Base-by-base conservation (phyloP, 1,140 invertebrate species). In the Pomacea maculata region DNA sequence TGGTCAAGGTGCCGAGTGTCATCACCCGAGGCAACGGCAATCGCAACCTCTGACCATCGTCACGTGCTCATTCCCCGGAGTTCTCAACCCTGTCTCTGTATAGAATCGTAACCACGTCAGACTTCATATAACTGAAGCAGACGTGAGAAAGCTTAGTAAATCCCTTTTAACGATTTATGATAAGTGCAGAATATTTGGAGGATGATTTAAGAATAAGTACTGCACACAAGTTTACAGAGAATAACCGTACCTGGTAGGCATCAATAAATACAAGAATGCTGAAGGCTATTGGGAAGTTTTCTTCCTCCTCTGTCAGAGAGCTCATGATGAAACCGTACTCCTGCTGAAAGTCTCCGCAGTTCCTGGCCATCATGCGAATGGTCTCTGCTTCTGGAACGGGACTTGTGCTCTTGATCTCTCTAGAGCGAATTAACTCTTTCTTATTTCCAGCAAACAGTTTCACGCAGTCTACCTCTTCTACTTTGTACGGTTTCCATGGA, bases 151-250 rank as follows among this genome's bases (percentile, higher is more conserved):
- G 57, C 11, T 61, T 14, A 61, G 11, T 61, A 9, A 1, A 11
- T 61, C 11, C 57, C 15, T 11, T 61, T 11, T 61, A 11, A 61
- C 9, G 9, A 61, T 17, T 11, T 45, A 4, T 88, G 89, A 72
- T 89, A 90, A 1, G 82, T 64, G 72, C 89, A 89, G 29, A 89
- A 86, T 12, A 87, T 88, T 14, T 85, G 83, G 65, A 88, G 89
- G 10, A 89, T 86, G 0, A 84, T 81, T 15, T 83, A 55, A 7
- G 89, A 65, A 25, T 89, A 79, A 45, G 34, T 45, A 17, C 57
- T 61, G 11, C 57, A 8, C 9, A 17, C 1, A 11, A 11, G 0
- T 17, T 29, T 78, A 75, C 72, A 89, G 11, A 88, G 6, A 89
- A 78, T 78, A 4, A 4, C 57, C 11, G 57, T 61, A 78, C 75